phyloP scores from a whole-genome alignment of 2,888 invertebrate species.

The Fragum whitleyi region DNA sequence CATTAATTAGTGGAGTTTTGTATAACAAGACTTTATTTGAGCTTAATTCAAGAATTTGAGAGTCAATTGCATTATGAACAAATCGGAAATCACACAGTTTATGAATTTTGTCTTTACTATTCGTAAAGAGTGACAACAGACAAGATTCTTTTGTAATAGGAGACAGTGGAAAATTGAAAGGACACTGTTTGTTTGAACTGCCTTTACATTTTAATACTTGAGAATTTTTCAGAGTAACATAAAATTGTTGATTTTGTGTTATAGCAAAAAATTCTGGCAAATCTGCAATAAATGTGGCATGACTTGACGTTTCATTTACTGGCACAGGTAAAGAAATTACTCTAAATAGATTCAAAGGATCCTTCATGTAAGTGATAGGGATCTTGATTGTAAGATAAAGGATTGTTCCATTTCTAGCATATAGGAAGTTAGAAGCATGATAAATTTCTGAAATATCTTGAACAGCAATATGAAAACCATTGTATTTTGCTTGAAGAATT shows the following conservation, averaged over 20 bases:
- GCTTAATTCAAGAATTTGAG: conserved; percentile 16
- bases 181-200: background rate
- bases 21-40: conserved; percentile 24
- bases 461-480: conserved; percentile 22
- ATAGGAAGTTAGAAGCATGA: background rate
- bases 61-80: conserved; percentile 26
- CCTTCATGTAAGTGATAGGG: conserved; percentile 30
- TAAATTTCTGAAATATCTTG: conserved; percentile 17
- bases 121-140: conserved; percentile 13
- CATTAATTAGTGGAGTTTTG: background rate
- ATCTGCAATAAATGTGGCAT: too few species aligned
- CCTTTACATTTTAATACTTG: conserved; percentile 32
- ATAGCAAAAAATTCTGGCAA: conserved; percentile 41
- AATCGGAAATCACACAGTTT: conserved; percentile 29
- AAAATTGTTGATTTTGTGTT: conserved; percentile 43
- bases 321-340: conserved; percentile 54
- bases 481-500: conserved; percentile 16
- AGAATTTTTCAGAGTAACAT: conserved; percentile 18
- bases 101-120: conserved; percentile 14
- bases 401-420: too few species aligned
- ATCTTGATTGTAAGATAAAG: too few species aligned
- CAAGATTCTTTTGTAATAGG: conserved; percentile 30
- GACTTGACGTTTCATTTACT: conserved; percentile 42
- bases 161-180: conserved; percentile 17
- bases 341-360: conserved; percentile 45